A percentile compares a stretch with the other conserved stretches of the same genome.
Evolutionary conservation across 2,888 invertebrate species (phyloP).

Genomic region (Melolontha melolontha): DNA sequence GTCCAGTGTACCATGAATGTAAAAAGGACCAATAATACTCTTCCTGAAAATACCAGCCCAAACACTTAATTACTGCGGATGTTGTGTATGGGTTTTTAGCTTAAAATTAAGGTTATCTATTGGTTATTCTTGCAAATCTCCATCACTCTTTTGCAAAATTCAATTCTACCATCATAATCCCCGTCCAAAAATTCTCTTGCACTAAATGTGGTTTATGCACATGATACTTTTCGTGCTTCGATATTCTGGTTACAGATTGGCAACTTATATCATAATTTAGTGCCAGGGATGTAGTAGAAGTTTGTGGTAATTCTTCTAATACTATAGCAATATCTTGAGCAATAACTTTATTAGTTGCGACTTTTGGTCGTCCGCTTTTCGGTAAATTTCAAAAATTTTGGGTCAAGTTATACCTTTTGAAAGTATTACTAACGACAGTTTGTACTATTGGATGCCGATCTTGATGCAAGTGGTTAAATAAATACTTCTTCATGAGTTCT

Average conservation of each 20-base stretch:
- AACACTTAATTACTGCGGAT: too few species aligned
- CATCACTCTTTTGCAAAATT: neutral
- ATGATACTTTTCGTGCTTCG: neutral
- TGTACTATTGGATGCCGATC: neutral
- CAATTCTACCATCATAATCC: neutral
- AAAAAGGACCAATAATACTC: too few species aligned
- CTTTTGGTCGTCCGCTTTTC: neutral
- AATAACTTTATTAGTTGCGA: constrained; percentile 4
- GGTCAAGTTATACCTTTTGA: neutral
- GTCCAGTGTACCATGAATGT: neutral
- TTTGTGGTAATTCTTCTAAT: too few species aligned
- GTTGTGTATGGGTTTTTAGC: too few species aligned
- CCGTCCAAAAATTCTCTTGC: neutral
- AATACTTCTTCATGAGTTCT: neutral
- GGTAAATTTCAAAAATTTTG: neutral
- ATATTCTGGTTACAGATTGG: neutral
- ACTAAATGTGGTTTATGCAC: neutral
- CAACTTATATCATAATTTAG: neutral
- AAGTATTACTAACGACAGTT: neutral
- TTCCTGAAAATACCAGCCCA: too few species aligned
- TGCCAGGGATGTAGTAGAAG: neutral
- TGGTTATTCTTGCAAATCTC: neutral
- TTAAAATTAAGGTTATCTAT: neutral
- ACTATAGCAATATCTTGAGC: neutral
- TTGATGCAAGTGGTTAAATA: neutral